Evolutionary conservation across 1,140 invertebrate genomes (phyloP), one percentile per base, ranked within the genome.

Genomic region (Eupristina koningsbergeri): DNA sequence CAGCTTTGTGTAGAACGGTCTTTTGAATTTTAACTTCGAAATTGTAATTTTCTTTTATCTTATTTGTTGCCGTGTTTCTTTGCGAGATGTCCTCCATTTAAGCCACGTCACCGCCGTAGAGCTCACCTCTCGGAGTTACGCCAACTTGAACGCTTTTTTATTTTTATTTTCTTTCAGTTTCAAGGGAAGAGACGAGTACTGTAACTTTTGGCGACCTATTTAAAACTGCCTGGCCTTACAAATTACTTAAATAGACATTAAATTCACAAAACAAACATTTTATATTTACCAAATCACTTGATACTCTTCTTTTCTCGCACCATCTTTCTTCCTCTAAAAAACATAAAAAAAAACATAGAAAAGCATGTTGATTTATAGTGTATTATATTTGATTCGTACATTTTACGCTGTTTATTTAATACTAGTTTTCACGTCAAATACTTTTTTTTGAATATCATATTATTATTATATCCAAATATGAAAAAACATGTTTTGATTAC

Each of bases 1-100:
- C 61, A 79, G 77, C 77, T 79, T 79, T 79, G 61, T 31, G 39
- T 45, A 45, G 77, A 67, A 67, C 47, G 29, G 63, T 77, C 53
- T 63, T 36, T 71, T 71, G 67, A 71, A 71, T 41, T 41, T 71
- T 41, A 71, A 71, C 0, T 71, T n/a, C 67, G 36, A 71, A 71
- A 71, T 71, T 71, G 67, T 71, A 71, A 71, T 71, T 71, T 71
- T 41, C 19, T 36, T 6, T 71, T 22, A 3, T 71, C 26, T 71
- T 71, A 41, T 71, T 71, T 71, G 67, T 71, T 71, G 26, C 5
- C 67, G 41, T 17, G 67, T 26, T 31, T 71, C 11, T 22, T 41
- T 41, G 67, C 39, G n/a, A n/a, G 67, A 41, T 13, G 67, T 71
- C 19, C 29, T n/a, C 11, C 67, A 45, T 45, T 45, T 11, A 45